Conservation (phyloP, 2,888 invertebrate species). For the Oithona nana region DNA sequence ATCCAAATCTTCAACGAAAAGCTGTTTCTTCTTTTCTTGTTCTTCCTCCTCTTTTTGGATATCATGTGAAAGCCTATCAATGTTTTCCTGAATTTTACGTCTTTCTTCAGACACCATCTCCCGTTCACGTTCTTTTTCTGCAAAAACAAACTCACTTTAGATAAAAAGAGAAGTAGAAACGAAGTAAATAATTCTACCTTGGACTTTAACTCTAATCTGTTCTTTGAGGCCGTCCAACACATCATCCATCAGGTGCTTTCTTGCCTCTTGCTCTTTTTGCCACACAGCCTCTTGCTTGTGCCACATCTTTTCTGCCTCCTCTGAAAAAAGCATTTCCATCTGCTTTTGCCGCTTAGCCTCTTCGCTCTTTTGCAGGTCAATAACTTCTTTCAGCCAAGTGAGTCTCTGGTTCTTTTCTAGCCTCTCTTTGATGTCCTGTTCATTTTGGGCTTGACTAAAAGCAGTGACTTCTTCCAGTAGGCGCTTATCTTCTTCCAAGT, state of each 20-base stretch:
- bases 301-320: slow-evolving; percentile 12
- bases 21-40: background rate
- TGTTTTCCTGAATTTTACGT: background rate
- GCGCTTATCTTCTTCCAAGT: background rate
- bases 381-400: background rate
- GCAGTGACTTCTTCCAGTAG: background rate
- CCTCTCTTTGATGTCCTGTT: background rate
- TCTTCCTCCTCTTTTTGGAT: background rate
- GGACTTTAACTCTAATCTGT: background rate
- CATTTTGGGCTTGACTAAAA: background rate
- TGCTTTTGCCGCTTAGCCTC: slow-evolving; percentile 1
- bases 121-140: background rate
- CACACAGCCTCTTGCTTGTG: background rate
- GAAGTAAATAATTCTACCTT: background rate
- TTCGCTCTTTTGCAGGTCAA: background rate
- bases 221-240: background rate
- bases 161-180: background rate
- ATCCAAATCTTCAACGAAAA: background rate
- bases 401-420: background rate
- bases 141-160: background rate
- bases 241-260: background rate
- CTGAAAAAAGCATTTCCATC: slow-evolving; percentile 1
- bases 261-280: background rate
- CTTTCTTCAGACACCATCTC: background rate
- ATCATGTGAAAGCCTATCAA: background rate